Evolutionary conservation across 2,888 invertebrate species (phyloP), one percentile per base, ranked within the genome.

Genomic region (Patella caerulea): DNA sequence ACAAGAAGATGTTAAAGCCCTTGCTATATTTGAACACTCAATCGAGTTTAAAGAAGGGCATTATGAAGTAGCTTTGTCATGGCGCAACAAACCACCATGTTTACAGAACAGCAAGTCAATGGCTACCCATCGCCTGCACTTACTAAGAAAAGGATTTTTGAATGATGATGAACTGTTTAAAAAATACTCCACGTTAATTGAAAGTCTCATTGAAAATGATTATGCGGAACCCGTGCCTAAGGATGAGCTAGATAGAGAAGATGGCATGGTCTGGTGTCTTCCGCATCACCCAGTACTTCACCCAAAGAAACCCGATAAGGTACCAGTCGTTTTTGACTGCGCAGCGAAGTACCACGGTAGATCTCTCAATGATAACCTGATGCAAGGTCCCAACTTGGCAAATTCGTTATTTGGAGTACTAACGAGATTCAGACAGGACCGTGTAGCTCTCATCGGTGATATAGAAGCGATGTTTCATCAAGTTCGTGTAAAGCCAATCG

Each of bases 391-490:
- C 19, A 24, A 24, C 65, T 24, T 65, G 65, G 2, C 65, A 3
- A 24, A 19, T 24, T 24, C 19, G 19, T 65, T 65, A 65, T 11
- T 65, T 19, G 65, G 65, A 19, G 65, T 65, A 12, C 12, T 65
- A 24, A 65, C 65, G 3, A 65, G 65, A 65, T 65, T 65, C 24
- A 65, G 65, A 24, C 65, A 65, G 3, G 65, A 14, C 24, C 17
- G 12, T 15, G 11, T 24, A 9, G 65, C 65, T 9, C 12, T 84
- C 17, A 77, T 75, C 72, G 81, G 77, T 19, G 82, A 83, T 55
- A 75, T 83, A n/a, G 78, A 79, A 71, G 15, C 73, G 4, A 83
- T 83, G 83, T 83, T 79, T 65, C 72, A 81, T 55, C 82, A 82
- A 59, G 81, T 81, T 56, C 15, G 24, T 5, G 82, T 84, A 9